Base-by-base conservation (phyloP, 2,888 invertebrate species). In the Nematopogon swammerdamellus region DNA sequence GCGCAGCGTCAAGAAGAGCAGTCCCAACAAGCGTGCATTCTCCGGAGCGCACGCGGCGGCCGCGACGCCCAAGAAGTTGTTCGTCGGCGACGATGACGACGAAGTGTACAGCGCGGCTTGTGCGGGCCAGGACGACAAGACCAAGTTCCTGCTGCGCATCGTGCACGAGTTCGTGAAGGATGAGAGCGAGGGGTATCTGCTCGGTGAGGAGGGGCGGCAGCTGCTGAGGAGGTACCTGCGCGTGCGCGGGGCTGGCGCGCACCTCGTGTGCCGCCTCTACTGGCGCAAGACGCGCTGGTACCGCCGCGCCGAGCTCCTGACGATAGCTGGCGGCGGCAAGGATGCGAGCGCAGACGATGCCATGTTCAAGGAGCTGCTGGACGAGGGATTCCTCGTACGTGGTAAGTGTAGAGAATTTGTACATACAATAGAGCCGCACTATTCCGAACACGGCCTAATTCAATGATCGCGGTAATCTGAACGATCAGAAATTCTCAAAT, bases 201-300 rank as follows among this genome's bases (percentile, higher is more conserved):
- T 77, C 30, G 59, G 60, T 42, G 58, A 61, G 42, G 54, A 53
- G 1, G 59, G 67, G 5, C 58, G 63, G 49, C 46, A 51, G 0
- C 53, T 75, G 1, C 54, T 76, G 4, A 51, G 52, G 8, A 62
- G 58, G 16, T 64, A 61, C 46, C 53, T 65, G 50, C 46, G 54
- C 14, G 47, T 69, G 0, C 49, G 53, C 1, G 67, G 69, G 44
- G 67, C 67, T 0, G 69, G 68, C 1, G 61, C 68, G 58, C 61
- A 59, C 47, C 51, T 76, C 2, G 62, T 75, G 1, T 75, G 75
- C 55, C 59, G 75, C 2, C 53, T 80, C 42, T 77, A 66, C 54
- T 77, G 80, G 77, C 59, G 68, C 5, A 64, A 67, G 50, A 59
- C 61, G 0, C 58, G 60, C 10, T 80, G 80, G 79, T 71, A 67